Evolutionary conservation across 2,888 invertebrate genomes (phyloP), one percentile per base, ranked within the genome.

Genomic region (Poecilobothrus nobilitatus): DNA sequence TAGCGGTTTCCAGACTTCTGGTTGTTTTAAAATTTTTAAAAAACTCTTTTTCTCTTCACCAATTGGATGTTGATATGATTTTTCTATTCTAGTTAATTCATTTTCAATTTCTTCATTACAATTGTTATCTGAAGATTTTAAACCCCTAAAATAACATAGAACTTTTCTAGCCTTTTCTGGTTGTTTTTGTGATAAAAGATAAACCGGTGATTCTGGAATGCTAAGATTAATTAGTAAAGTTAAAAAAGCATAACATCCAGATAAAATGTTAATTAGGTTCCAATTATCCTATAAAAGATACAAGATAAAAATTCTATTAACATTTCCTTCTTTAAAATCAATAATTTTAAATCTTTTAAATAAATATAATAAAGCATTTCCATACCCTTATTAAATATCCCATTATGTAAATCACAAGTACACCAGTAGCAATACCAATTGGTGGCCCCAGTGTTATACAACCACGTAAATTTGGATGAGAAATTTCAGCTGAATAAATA

Each of bases 171-270:
- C 89, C 69, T 87, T 84, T 33, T 84, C 84, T 0, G 83, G 76
- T 62, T 84, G 83, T 6, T 86, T 86, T 73, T 86, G 87, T 3
- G 86, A 83, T 7, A 88, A 84, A 53, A 91, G 76, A 89, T 90
- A 91, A 5, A 84, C 84, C 0, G 90, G 90, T 62, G 89, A 87
- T 78, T 91, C 91, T 0, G 88, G 88, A 10, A 87, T 80, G 4
- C 86, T 79, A 8, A 83, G 77, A 12, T 88, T 78, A 21, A 87
- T 76, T 0, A 86, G 69, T 18, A 80, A 62, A 0, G 80, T 74
- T 3, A 75, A 66, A 15, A 80, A 70, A 70, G 81, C 79, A 72
- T 79, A 80, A 1, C 75, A 77, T 70, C 78, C 76, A 65, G 78
- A 76, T 21, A 82, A 76, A 15, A 78, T 67, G 21, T 78, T 77